Conservation (phyloP, 2,113 vertebrate genomes). For the Tachysurus fulvidraco region DNA sequence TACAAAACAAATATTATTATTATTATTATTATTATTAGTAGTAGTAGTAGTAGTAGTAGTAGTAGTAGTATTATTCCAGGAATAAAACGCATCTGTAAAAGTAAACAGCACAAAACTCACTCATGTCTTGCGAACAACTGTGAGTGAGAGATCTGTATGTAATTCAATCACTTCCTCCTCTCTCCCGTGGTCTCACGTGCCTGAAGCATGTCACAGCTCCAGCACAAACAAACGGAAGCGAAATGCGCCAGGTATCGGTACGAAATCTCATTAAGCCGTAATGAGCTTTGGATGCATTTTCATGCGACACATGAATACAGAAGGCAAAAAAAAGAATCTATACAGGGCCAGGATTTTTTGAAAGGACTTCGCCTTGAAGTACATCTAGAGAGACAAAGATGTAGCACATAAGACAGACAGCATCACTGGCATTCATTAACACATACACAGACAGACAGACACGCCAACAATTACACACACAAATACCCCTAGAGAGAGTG, state of each 20-base stretch:
- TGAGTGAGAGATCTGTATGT: conserved; percentile 20
- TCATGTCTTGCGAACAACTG: not conserved
- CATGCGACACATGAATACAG: not conserved
- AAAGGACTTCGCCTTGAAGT: not conserved
- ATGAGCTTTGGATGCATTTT: conserved; percentile 16
- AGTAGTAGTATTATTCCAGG: not conserved
- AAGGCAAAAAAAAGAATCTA: not conserved
- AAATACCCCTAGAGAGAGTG: not conserved
- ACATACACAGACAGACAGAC: not conserved
- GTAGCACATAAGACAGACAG: not conserved
- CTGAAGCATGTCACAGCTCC: not conserved
- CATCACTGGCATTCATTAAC: not conserved
- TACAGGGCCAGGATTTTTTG: not conserved
- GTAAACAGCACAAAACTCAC: not conserved
- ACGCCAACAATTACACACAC: conserved; percentile 27
- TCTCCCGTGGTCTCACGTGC: not conserved
- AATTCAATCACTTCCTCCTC: conserved; percentile 10
- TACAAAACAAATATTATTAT: not conserved
- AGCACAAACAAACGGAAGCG: not conserved
- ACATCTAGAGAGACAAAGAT: not conserved
- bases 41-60: not conserved
- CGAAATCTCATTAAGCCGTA: conserved; percentile 35
- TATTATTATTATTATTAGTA: not conserved
- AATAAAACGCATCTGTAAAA: not conserved
- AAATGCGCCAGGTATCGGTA: not conserved